Conservation (phyloP, 1,140 invertebrate genomes). For the Drosophila lowei region DNA sequence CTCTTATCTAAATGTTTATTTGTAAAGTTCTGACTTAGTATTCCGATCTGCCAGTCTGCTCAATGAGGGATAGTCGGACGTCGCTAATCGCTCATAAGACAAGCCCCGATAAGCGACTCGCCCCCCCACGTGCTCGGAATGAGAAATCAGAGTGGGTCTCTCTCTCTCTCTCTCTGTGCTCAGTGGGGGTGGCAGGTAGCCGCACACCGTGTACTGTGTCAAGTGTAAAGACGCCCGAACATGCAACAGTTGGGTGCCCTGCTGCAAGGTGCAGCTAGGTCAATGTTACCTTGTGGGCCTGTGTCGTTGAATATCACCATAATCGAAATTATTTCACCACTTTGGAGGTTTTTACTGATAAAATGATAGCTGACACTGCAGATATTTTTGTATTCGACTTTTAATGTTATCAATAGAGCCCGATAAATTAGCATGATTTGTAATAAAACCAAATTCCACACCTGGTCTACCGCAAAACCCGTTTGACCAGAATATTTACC, state of each 20-base stretch:
- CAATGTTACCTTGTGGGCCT: conserved; percentile 9
- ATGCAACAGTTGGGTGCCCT: conserved; percentile 38
- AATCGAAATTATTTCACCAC: conserved; percentile 34
- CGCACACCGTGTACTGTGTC: conserved; percentile 37
- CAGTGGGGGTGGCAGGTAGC: conserved; percentile 5
- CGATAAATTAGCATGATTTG: conserved; percentile 13
- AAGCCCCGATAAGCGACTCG: conserved; percentile 21
- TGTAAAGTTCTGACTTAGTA: conserved; percentile 14
- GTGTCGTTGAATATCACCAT: conserved; percentile 11
- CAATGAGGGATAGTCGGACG: conserved; percentile 19
- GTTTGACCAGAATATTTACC: conserved; percentile 17
- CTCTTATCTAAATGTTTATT: conserved; percentile 35
- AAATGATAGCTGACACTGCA: conserved; percentile 9
- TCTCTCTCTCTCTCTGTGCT: no score
- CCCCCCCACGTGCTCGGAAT: conserved; percentile 38
- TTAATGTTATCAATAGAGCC: conserved; percentile 31
- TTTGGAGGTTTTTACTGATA: conserved; percentile 9
- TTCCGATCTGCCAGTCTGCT: conserved; percentile 31
- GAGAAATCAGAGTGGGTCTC: conserved; percentile 1
- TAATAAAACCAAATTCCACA: neutral
- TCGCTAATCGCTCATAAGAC: conserved; percentile 32
- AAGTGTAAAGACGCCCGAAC: conserved; percentile 44
- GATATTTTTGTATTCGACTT: neutral
- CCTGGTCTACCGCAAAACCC: conserved; percentile 12
- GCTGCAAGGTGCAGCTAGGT: conserved; percentile 24